Percentiles rank a stretch among this genome's conserved stretches.
Conservation (phyloP, 2,888 invertebrate genomes). For the Fragum fragum region DNA sequence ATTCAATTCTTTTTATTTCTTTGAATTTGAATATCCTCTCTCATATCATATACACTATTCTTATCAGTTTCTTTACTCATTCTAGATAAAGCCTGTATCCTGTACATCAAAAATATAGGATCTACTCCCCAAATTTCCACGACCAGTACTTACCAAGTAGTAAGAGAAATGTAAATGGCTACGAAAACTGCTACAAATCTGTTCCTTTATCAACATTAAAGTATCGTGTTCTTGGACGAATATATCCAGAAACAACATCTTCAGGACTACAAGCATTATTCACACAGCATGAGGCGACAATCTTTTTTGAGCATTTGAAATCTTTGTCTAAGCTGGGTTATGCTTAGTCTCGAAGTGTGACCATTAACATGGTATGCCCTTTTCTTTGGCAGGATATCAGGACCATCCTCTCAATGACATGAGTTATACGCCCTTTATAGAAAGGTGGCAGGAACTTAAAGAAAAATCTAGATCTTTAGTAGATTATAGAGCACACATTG, state of each 20-base stretch:
- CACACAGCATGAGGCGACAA: conserved; percentile 19
- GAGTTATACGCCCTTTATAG: conserved; percentile 16
- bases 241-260: conserved; percentile 33
- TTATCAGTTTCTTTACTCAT: neutral
- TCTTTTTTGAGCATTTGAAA: conserved; percentile 12
- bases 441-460: conserved; percentile 28
- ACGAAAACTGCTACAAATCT: conserved; percentile 19
- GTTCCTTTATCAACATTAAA: conserved; percentile 29
- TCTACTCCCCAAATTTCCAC: neutral
- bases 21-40: too few relatives aligned
- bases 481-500: conserved; percentile 27
- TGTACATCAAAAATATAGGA: neutral
- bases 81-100: neutral
- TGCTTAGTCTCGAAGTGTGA: conserved; percentile 23
- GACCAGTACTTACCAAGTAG: conserved; percentile 22
- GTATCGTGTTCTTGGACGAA: conserved; percentile 1
- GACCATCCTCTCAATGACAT: conserved; percentile 12
- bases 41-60: too few relatives aligned
- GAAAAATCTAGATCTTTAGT: conserved; percentile 24
- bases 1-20: too few relatives aligned
- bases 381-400: neutral
- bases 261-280: neutral
- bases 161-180: conserved; percentile 12
- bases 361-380: conserved; percentile 10
- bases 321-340: conserved; percentile 29